Conservation (phyloP, 2,888 invertebrate genomes). For the Drosophila mercatorum region DNA sequence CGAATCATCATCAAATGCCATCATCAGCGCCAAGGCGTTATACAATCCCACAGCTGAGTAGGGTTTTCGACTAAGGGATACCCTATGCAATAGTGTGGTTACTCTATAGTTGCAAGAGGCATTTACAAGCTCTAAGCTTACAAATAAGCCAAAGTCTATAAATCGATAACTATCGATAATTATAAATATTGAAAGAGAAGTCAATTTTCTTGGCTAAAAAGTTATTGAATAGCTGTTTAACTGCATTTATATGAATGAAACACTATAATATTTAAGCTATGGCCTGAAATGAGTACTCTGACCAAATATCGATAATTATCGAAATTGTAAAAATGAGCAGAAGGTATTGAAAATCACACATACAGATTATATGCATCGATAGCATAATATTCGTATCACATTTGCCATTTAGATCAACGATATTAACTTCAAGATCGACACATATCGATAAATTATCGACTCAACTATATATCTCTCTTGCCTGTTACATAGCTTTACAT, state of each 20-base stretch:
- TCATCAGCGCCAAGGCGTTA: conserved; percentile 29
- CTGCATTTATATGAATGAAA: neutral
- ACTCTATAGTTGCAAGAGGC: neutral
- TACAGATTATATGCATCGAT: neutral
- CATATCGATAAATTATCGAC: neutral
- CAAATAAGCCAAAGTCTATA: neutral
- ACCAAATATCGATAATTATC: neutral
- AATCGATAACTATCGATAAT: conserved; percentile 9
- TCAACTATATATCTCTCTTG: neutral
- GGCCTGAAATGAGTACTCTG: neutral
- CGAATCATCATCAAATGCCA: conserved; percentile 46
- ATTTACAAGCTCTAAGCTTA: neutral
- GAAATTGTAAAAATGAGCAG: neutral
- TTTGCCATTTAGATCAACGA: neutral
- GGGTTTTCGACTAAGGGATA: neutral
- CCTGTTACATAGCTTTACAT: neutral
- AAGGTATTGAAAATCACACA: neutral
- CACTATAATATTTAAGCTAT: neutral
- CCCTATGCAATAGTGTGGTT: neutral
- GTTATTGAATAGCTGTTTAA: no score
- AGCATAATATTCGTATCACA: no score
- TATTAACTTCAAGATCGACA: neutral
- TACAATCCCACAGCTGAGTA: conserved; percentile 25
- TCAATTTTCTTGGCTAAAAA: rapidly evolving
- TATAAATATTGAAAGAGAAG: neutral